phyloP scores from a whole-genome alignment of 2,888 invertebrate species.

The Ennomos erosarius region DNA sequence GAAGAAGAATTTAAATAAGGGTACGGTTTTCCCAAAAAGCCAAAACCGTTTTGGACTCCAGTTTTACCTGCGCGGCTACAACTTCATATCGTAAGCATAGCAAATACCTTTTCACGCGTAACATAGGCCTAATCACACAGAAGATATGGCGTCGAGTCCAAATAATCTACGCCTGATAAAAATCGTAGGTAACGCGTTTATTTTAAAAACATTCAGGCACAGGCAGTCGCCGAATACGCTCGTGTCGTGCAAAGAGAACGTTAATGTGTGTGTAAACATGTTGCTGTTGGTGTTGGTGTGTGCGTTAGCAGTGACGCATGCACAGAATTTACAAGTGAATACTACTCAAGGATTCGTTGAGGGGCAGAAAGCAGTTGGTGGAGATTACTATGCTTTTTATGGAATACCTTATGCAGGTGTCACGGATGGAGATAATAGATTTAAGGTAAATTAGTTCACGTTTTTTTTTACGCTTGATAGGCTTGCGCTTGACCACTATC shows the following conservation, averaged over 20 bases:
- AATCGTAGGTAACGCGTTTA: conserved; percentile 13
- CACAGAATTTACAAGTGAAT: conserved; percentile 59
- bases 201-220: conserved; percentile 20
- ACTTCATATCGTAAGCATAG: too few relatives aligned
- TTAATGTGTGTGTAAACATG: conserved; percentile 37
- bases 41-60: too few relatives aligned
- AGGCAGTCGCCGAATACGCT: conserved; percentile 17
- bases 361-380: conserved; percentile 54
- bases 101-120: too few relatives aligned
- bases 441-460: conserved; percentile 53
- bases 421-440: conserved; percentile 58
- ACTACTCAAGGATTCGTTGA: conserved; percentile 65
- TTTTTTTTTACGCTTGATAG: too few relatives aligned
- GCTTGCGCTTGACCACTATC: too few relatives aligned
- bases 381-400: conserved; percentile 62
- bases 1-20: too few relatives aligned
- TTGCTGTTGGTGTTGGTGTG: conserved; percentile 40
- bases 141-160: background rate
- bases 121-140: too few relatives aligned
- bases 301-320: conserved; percentile 44
- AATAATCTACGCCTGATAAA: conserved; percentile 43
- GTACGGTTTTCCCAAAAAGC: too few relatives aligned
- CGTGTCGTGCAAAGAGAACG: conserved; percentile 7
- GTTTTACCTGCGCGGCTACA: too few relatives aligned
- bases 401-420: conserved; percentile 70